Base-by-base conservation (phyloP, 2,113 vertebrate species). In the Cyprinodon variegatus region DNA sequence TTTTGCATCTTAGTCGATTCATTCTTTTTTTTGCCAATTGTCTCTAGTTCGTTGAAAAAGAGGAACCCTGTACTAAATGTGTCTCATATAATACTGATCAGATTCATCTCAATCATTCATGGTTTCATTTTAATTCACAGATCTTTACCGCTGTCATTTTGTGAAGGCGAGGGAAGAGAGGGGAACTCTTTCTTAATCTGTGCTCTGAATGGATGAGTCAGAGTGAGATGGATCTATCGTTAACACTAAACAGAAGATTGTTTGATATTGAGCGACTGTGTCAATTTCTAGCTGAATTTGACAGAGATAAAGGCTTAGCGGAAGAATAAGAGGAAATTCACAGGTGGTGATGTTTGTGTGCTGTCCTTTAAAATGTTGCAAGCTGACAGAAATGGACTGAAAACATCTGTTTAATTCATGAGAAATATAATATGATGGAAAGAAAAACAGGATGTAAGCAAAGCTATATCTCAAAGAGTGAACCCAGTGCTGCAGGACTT, bases 111-210 rank as follows among this genome's bases (percentile, higher is more conserved):
- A 14, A n/a, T 57, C 50, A 20, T 57, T 57, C 50, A n/a, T 14
- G 50, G 17, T 57, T n/a, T 57, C 9, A 20, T 60, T 39, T 11
- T 62, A 53, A 37, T 61, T 40, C 11, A 15, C 1, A 12, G 37
- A 39, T 29, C 29, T 48, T 38, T 4, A 29, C 43, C 43, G 29
- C 15, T 61, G 41, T 72, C 15, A 83, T 77, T 41, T 37, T 13
- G 67, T 67, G 67, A 83, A 62, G 14, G 22, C 15, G 67, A 62
- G 59, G 71, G 72, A 29, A 60, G 39, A 29, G 17, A 39, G 36
- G 75, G 65, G 48, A 61, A 66, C 61, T 74, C 40, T 78, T 46
- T 71, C 11, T 69, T 14, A 67, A 65, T 39, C 53, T 4, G 11
- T 29, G 39, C 50, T 46, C 43, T 41, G 37, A 65, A 75, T 75